phyloP scores from a whole-genome alignment of 92 coral and sea anemone species.

The Muricea muricata region DNA sequence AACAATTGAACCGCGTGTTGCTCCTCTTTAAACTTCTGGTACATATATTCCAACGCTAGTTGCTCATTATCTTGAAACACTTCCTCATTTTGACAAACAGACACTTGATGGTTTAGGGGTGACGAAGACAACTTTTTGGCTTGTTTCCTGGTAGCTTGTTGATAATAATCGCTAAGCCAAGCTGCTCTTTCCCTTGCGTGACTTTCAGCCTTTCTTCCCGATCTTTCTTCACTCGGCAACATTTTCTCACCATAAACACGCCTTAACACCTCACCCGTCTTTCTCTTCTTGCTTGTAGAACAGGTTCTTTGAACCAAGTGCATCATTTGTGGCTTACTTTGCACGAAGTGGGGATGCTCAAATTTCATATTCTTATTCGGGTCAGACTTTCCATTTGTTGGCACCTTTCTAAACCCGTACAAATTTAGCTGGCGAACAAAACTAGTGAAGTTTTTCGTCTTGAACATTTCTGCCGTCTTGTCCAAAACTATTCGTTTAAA shows the following conservation, averaged over 20 bases:
- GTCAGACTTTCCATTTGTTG: conserved; percentile 97
- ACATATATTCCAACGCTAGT: conserved; percentile 78
- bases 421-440: conserved; percentile 97
- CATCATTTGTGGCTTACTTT: conserved; percentile 93
- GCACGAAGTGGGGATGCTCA: conserved; percentile 88
- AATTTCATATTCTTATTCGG: conserved; percentile 98
- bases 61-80: conserved; percentile 59
- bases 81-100: conserved; percentile 66
- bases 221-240: conserved; percentile 23
- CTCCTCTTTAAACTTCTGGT: conserved; percentile 91
- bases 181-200: conserved; percentile 67
- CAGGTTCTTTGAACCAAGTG: conserved; percentile 92
- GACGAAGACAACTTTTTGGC: conserved; percentile 46
- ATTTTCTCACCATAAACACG: conserved; percentile 34
- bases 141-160: conserved; percentile 60
- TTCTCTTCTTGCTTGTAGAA: conserved; percentile 86
- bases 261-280: conserved; percentile 63
- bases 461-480: conserved; percentile 98
- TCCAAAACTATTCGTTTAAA: conserved; percentile 95
- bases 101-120: conserved; percentile 61
- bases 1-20: conserved; percentile 90
- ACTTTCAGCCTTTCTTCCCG: conserved; percentile 66
- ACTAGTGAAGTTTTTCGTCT: conserved; percentile 97
- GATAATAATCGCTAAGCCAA: conserved; percentile 65
- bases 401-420: conserved; percentile 92